Conservation (phyloP, 2,113 vertebrate genomes). For the Micronycteris hirsuta region DNA sequence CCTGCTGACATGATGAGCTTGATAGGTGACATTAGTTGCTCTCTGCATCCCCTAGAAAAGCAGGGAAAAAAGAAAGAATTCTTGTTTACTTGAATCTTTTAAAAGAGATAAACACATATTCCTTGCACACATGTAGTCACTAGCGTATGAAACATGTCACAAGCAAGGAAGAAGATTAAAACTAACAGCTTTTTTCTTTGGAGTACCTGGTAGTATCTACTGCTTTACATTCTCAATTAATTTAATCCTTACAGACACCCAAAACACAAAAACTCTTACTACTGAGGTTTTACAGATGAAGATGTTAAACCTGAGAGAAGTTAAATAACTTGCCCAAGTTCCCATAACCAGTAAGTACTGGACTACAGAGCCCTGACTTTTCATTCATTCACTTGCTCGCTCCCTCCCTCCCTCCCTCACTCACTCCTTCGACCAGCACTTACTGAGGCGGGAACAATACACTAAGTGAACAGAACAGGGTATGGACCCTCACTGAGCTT, state of each 20-base stretch:
- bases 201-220: neutral
- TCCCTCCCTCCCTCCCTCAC: neutral
- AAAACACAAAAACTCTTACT: neutral
- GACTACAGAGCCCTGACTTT: neutral
- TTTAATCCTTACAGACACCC: neutral
- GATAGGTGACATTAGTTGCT: slow-evolving; percentile 98
- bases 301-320: neutral
- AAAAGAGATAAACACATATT: neutral
- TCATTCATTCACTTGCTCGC: neutral
- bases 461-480: neutral
- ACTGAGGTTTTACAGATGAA: neutral
- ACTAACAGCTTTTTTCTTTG: neutral
- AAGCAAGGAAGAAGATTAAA: neutral
- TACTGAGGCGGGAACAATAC: neutral
- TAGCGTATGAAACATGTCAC: neutral
- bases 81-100: neutral
- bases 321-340: neutral
- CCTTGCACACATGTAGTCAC: neutral
- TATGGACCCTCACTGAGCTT: neutral
- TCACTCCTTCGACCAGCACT: neutral
- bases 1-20: slow-evolving; percentile 97
- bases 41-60: slow-evolving; percentile 92
- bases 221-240: neutral
- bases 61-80: neutral
- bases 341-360: neutral